These are phyloP conservation scores for Pseudeuparius sepicola DNA, from an alignment of 2,888 invertebrate species.

Conservation along the genomic window DNA sequence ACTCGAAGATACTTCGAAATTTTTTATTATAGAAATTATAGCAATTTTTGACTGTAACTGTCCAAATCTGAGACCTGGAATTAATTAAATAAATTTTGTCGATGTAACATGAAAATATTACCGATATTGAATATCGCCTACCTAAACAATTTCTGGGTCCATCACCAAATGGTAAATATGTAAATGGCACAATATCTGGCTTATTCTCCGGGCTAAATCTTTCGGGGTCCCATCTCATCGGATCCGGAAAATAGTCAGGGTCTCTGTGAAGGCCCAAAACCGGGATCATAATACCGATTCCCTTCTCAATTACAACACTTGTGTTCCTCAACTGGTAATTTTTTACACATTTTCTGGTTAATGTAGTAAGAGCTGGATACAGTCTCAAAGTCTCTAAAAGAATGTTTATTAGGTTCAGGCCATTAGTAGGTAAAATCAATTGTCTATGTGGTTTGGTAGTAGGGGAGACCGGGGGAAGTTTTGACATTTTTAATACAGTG, in stretches of 20 bases:
- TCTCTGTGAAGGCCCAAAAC: not conserved
- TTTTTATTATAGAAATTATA: too few species aligned
- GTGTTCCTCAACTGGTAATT: not conserved
- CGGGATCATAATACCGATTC: not conserved
- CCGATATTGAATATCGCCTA: too few species aligned
- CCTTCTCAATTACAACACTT: not conserved
- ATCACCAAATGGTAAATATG: constrained; percentile 1
- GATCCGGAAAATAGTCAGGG: constrained; percentile 2
- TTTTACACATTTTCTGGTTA: not conserved
- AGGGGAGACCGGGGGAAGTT: too few species aligned
- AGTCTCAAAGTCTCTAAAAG: not conserved
- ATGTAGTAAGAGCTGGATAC: not conserved
- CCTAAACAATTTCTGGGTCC: not conserved
- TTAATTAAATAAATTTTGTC: too few species aligned
- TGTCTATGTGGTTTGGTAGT: too few species aligned
- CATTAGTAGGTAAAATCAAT: too few species aligned
- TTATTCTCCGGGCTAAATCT: not conserved
- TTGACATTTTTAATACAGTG: too few species aligned
- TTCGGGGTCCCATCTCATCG: not conserved
- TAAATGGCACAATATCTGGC: not conserved
- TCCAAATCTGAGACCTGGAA: too few species aligned
- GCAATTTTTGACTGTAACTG: too few species aligned
- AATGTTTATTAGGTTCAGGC: too few species aligned
- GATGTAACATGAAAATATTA: too few species aligned
- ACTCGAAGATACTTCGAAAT: too few species aligned